Evolutionary conservation across 2,797 vertebrate genomes (phyloP).

Genomic region (Parauchenoglanis ngamensis): DNA sequence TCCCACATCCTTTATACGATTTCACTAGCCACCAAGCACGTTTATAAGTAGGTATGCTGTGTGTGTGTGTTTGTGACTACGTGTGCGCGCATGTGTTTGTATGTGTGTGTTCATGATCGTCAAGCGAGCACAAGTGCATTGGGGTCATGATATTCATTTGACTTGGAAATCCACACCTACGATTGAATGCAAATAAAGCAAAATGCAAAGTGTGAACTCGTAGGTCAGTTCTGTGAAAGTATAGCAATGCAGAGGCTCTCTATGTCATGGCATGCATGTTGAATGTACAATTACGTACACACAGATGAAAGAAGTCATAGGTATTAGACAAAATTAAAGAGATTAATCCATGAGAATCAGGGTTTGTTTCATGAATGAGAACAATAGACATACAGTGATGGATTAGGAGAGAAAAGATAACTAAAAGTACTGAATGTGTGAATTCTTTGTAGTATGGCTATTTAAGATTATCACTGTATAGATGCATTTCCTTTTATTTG

Average conservation of each 20-base stretch:
- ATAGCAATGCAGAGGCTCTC: not conserved
- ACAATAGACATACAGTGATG: not conserved
- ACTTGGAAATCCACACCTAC: conserved; percentile 45
- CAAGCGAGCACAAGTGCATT: not conserved
- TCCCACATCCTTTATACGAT: not conserved
- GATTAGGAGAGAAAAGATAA: not conserved
- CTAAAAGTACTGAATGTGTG: not conserved
- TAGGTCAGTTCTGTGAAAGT: not conserved
- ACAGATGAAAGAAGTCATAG: not conserved
- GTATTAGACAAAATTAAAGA: not conserved
- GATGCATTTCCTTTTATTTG: not conserved
- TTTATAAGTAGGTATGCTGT: not conserved
- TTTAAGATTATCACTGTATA: not conserved
- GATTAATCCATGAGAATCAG: not conserved
- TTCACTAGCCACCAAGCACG: not conserved
- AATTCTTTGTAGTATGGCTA: not conserved
- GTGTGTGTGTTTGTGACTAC: not conserved
- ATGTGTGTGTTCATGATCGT: not conserved
- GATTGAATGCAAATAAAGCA: conserved; percentile 42
- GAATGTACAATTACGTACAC: not conserved
- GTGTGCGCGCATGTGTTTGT: not conserved
- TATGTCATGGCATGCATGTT: not conserved
- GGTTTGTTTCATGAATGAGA: not conserved
- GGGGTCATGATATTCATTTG: conserved; percentile 40
- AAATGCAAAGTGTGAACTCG: conserved; percentile 45